Base-by-base conservation (phyloP, 2,113 vertebrate genomes). In the Myotis brandtii region DNA sequence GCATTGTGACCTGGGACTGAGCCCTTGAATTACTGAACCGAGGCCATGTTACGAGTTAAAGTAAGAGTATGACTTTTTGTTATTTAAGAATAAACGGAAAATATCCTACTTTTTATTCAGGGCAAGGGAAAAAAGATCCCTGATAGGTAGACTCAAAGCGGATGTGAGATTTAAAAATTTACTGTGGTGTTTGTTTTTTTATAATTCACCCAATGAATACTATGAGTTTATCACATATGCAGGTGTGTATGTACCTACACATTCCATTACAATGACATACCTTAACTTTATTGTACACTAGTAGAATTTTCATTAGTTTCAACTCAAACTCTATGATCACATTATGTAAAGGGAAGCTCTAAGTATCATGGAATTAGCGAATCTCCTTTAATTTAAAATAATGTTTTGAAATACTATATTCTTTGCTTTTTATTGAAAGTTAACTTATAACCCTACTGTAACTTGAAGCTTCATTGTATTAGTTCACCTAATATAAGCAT, bases 371-470 rank as follows among this genome's bases (percentile, higher is more conserved):
- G 10, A 76, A 76, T 77, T 34, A 79, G 20, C 4, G 82, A 82
- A 83, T 67, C 3, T 56, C 20, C 23, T 84, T 93, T 62, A 88
- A 91, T 27, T 83, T 84, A 85, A 82, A 90, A 54, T 56, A 50
- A 66, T 85, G 5, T n/a, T 72, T 84, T 25, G 37, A 92, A 84
- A 66, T 34, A 37, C 0, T 6, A 23, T 91, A 9, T n/a, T 59
- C 4, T 81, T 88, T 91, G 14, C 9, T 86, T 84, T 23, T 52
- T 70, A 32, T 21, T 92, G 9, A 43, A 79, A 91, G n/a, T 1
- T 23, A 92, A 46, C 73, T 37, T 37, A 37, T 37, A 92, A 46
- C 73, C 1, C 2, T 76, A 59, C 11, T 59, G n/a, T n/a, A 87
- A 32, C 18, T 21, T 85, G 76, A 90, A 73, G 14, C 9, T 84